Evolutionary conservation across 2,888 invertebrate species (phyloP).

Genomic region (Cheilosia vernalis): DNA sequence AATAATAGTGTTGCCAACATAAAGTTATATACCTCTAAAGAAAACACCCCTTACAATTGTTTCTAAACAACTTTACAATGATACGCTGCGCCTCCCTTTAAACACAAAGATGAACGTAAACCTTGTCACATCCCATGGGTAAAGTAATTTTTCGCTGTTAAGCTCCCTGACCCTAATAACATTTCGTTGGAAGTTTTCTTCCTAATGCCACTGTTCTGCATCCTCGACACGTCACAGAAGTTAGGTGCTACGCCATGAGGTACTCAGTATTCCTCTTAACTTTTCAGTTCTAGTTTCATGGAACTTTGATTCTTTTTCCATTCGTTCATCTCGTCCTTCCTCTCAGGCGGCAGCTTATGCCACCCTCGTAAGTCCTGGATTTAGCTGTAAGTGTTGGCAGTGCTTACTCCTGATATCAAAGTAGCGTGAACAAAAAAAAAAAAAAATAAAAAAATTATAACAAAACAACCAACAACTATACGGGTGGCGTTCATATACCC

Average conservation of each 20-base stretch:
- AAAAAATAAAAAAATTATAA: conserved; percentile 55
- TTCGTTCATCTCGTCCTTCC: conserved; percentile 53
- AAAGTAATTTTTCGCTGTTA: conserved; percentile 25
- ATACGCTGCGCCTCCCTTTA: too few relatives aligned
- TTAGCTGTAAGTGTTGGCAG: conserved; percentile 72
- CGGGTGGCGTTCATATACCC: conserved; percentile 39
- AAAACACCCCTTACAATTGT: too few relatives aligned
- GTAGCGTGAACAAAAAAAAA: conserved; percentile 59
- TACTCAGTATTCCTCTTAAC: conserved; percentile 63
- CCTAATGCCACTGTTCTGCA: conserved; percentile 45
- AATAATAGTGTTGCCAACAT: too few relatives aligned
- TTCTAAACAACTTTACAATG: too few relatives aligned
- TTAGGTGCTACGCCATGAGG: conserved; percentile 72
- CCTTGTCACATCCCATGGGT: not conserved
- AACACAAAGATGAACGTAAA: too few relatives aligned
- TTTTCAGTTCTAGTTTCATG: conserved; percentile 70
- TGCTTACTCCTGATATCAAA: conserved; percentile 67
- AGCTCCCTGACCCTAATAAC: not conserved
- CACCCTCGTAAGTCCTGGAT: conserved; percentile 64
- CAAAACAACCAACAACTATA: conserved; percentile 48
- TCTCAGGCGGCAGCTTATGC: conserved; percentile 15
- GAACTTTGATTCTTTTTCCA: conserved; percentile 71
- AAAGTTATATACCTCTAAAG: too few relatives aligned
- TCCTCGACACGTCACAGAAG: conserved; percentile 38
- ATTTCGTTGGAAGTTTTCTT: conserved; percentile 46